phyloP scores from a whole-genome alignment of 1,140 invertebrate species.

The Drosophila kanapiae region DNA sequence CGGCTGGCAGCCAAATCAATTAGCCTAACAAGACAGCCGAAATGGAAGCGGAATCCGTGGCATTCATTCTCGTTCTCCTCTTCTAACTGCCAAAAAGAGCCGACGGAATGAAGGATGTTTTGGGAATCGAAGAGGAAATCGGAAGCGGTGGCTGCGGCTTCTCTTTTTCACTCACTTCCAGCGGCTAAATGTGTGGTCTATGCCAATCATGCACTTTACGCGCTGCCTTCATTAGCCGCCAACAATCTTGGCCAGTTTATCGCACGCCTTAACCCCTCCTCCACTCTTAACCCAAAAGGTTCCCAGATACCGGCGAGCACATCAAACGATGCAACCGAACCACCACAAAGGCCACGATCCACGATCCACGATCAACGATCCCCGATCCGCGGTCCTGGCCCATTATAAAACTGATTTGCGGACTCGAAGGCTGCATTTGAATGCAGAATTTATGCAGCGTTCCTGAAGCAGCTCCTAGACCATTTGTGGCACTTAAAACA shows the following conservation, averaged over 20 bases:
- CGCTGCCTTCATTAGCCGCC: constrained; percentile 70
- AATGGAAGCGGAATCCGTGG: constrained; percentile 34
- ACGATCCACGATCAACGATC: not conserved
- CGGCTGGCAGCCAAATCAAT: constrained; percentile 66
- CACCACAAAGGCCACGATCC: constrained; percentile 4
- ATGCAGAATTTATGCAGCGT: constrained; percentile 66
- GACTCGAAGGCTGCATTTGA: constrained; percentile 39
- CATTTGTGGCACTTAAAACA: constrained; percentile 18
- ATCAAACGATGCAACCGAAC: constrained; percentile 38
- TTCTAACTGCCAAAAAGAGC: constrained; percentile 43
- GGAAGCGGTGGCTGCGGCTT: constrained; percentile 32
- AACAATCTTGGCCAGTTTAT: constrained; percentile 63
- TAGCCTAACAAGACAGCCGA: constrained; percentile 80
- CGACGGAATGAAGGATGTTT: constrained; percentile 31
- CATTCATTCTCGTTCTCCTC: not conserved
- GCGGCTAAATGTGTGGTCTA: constrained; percentile 76
- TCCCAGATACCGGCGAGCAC: constrained; percentile 41
- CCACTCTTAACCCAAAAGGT: constrained; percentile 21
- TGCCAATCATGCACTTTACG: constrained; percentile 83
- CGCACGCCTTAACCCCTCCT: constrained; percentile 15
- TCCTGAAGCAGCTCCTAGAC: constrained; percentile 26
- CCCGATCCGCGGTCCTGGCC: constrained; percentile 7
- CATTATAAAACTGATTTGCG: constrained; percentile 81
- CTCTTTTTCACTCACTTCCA: constrained; percentile 15
- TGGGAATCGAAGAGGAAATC: not conserved